Conservation (phyloP, 2,113 vertebrate genomes). For the Cairina moschata region DNA sequence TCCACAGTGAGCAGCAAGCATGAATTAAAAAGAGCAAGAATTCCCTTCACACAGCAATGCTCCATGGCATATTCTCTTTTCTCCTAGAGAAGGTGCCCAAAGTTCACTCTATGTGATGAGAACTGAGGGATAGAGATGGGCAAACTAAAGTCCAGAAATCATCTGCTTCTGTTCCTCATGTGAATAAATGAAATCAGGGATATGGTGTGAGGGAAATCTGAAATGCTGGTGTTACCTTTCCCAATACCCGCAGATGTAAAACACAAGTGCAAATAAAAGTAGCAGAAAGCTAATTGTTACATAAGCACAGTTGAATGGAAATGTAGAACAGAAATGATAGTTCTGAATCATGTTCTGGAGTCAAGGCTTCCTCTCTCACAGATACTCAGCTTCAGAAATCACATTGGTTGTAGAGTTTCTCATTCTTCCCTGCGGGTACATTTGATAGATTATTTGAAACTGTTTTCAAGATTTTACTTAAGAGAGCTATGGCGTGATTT, state of each 20-base stretch:
- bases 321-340: neutral
- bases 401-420: neutral
- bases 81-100: neutral
- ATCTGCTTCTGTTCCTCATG: neutral
- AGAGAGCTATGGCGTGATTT: neutral
- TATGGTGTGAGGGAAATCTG: neutral
- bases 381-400: neutral
- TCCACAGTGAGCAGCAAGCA: neutral
- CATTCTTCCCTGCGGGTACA: neutral
- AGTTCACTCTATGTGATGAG: neutral
- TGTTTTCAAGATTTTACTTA: neutral
- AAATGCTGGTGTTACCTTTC: neutral
- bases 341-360: neutral
- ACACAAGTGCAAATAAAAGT: neutral
- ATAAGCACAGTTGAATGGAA: neutral
- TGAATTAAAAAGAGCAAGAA: neutral
- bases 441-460: neutral
- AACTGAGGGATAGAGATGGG: neutral
- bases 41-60: neutral
- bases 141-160: slow-evolving; percentile 14
- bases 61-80: neutral
- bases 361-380: neutral
- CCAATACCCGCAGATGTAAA: neutral
- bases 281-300: slow-evolving; percentile 12
- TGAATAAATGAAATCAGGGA: neutral